phyloP scores from a whole-genome alignment of 2,113 vertebrate species.

The Nansenia antarctica region DNA sequence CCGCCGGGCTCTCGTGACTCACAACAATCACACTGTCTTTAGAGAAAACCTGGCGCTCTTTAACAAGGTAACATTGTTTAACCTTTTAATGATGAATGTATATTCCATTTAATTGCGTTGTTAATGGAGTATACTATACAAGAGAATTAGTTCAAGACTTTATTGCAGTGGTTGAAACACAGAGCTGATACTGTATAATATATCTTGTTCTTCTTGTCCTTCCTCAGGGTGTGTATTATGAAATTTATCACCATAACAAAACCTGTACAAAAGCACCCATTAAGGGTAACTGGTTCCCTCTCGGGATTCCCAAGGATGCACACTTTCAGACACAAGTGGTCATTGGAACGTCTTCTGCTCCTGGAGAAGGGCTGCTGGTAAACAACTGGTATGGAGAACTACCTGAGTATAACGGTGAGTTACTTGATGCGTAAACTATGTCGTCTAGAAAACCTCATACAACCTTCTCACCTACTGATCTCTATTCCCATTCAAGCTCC shows the following conservation, averaged over 20 bases:
- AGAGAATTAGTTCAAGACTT: background rate
- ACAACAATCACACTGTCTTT: constrained; percentile 15
- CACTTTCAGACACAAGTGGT: constrained; percentile 26
- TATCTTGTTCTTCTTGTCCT: background rate
- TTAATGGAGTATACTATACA: background rate
- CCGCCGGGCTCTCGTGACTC: background rate
- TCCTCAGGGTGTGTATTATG: constrained; percentile 34
- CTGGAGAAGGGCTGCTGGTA: constrained; percentile 38
- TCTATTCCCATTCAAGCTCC: no score
- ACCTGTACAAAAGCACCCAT: constrained; percentile 37
- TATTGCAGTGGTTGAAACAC: constrained; percentile 8
- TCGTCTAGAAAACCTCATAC: no score
- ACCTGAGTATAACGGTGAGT: constrained; percentile 22
- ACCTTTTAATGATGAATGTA: no score
- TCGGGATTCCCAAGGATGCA: constrained; percentile 39
- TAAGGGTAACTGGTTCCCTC: constrained; percentile 21
- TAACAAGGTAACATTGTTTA: constrained; percentile 32
- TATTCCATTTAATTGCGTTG: no score
- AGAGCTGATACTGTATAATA: no score
- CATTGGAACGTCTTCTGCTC: constrained; percentile 40
- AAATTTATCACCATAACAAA: constrained; percentile 42
- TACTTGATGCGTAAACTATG: background rate
- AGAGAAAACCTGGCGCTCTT: constrained; percentile 38
- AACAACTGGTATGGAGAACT: constrained; percentile 38
- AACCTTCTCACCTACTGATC: no score